A percentile compares a stretch with the other conserved stretches of the same genome.
Evolutionary conservation across 1,140 invertebrate genomes (phyloP).

Genomic region (Drosophila teissieri): DNA sequence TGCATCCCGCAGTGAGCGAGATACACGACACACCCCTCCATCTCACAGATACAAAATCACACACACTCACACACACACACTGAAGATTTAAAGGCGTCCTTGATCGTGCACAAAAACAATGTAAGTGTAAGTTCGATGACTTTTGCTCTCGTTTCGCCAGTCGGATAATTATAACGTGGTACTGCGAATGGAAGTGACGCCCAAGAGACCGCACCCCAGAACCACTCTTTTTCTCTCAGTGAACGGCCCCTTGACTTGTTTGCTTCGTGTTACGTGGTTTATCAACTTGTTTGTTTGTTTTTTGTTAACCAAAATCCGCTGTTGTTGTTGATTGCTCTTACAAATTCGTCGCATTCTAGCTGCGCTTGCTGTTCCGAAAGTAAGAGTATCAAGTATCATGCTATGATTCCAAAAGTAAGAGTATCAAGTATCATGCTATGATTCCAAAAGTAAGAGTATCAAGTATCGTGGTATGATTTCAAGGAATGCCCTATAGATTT

Average conservation of each 20-base stretch:
- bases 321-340: constrained; percentile 8
- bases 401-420: too few relatives aligned
- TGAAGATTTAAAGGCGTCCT: constrained; percentile 28
- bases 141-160: constrained; percentile 25
- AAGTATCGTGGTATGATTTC: neutral
- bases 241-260: constrained; percentile 10
- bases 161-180: constrained; percentile 5
- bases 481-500: too few relatives aligned
- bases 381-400: too few relatives aligned
- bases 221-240: constrained; percentile 18
- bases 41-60: constrained; percentile 23
- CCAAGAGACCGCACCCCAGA: neutral
- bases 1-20: constrained; percentile 3
- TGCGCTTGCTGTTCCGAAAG: neutral
- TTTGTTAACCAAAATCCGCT: constrained; percentile 2
- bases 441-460: neutral
- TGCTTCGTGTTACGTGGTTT: constrained; percentile 5
- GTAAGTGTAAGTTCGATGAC: constrained; percentile 29
- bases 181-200: neutral
- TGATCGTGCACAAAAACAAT: constrained; percentile 42
- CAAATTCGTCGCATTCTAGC: neutral
- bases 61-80: constrained; percentile 9
- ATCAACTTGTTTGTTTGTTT: constrained; percentile 37
- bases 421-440: neutral
- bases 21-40: constrained; percentile 49